Percentiles rank a stretch among this genome's conserved stretches.
Conservation (phyloP, 2,888 invertebrate species). For the Podabrus alpinus region DNA sequence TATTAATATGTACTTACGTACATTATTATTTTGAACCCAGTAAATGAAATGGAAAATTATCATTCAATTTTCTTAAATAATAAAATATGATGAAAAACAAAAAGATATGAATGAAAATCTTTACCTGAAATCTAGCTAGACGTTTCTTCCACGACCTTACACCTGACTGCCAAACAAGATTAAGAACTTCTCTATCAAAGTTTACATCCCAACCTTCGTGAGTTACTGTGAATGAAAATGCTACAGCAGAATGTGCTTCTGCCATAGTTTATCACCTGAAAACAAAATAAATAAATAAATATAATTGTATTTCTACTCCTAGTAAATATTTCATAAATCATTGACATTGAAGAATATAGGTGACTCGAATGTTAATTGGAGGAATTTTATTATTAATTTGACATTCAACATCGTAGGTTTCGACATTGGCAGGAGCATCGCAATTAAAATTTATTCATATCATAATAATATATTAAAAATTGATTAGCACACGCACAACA, state of each 20-base stretch:
- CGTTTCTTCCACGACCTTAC: constrained; percentile 95
- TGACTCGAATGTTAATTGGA: too few species aligned
- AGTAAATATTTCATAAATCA: too few species aligned
- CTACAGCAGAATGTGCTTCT: constrained; percentile 97
- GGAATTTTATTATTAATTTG: not conserved
- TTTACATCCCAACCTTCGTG: constrained; percentile 98
- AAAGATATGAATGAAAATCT: not conserved
- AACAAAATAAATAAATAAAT: too few species aligned
- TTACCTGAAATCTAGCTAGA: constrained; percentile 85
- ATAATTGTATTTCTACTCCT: too few species aligned
- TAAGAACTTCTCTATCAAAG: constrained; percentile 94
- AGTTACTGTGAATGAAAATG: constrained; percentile 95
- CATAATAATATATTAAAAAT: too few species aligned
- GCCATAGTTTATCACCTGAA: constrained; percentile 69
- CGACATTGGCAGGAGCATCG: not conserved
- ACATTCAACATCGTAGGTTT: not conserved
- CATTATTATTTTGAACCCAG: not conserved
- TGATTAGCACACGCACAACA: not conserved
- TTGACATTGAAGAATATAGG: too few species aligned
- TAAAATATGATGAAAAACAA: not conserved
- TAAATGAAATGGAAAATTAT: not conserved
- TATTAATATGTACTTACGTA: not conserved
- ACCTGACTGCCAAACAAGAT: constrained; percentile 94
- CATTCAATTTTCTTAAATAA: not conserved
- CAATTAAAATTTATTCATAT: not conserved